Conservation (phyloP, 2,888 invertebrate species). For the Serripes groenlandicus region DNA sequence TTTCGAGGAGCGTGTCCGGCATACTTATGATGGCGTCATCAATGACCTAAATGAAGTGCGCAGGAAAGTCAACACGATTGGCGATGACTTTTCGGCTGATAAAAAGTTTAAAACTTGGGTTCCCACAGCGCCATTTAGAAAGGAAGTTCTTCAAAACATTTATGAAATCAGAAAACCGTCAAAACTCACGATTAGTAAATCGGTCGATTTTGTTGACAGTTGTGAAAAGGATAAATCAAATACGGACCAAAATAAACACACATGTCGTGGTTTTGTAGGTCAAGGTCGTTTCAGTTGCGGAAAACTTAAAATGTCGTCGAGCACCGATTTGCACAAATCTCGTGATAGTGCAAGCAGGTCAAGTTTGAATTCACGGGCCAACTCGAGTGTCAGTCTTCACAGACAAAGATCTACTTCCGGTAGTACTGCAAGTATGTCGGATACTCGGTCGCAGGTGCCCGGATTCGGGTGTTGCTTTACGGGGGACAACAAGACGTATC, state of each 20-base stretch:
- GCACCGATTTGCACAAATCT: background rate
- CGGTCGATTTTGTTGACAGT: conserved; percentile 56
- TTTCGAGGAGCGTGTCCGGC: conserved; percentile 51
- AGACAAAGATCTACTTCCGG: conserved; percentile 10
- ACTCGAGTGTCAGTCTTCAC: background rate
- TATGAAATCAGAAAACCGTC: conserved; percentile 26
- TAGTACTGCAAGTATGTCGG: background rate
- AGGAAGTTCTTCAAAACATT: conserved; percentile 18
- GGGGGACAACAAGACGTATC: conserved; percentile 57
- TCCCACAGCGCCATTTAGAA: conserved; percentile 36
- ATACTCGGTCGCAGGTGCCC: conserved; percentile 36
- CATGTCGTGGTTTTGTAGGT: conserved; percentile 4
- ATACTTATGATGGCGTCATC: conserved; percentile 60
- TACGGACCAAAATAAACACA: background rate
- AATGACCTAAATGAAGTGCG: conserved; percentile 57
- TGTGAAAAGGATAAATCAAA: conserved; percentile 8
- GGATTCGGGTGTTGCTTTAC: conserved; percentile 60
- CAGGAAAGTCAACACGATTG: conserved; percentile 46
- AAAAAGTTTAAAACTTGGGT: conserved; percentile 50
- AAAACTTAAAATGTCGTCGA: conserved; percentile 26
- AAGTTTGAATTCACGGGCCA: conserved; percentile 24
- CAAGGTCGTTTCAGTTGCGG: conserved; percentile 16
- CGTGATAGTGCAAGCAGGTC: conserved; percentile 28
- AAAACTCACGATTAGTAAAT: conserved; percentile 52
- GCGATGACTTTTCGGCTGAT: conserved; percentile 34